These are phyloP conservation scores for Cecidostiba fungosa DNA, from an alignment of 2,888 invertebrate genomes.

Conservation along the genomic window DNA sequence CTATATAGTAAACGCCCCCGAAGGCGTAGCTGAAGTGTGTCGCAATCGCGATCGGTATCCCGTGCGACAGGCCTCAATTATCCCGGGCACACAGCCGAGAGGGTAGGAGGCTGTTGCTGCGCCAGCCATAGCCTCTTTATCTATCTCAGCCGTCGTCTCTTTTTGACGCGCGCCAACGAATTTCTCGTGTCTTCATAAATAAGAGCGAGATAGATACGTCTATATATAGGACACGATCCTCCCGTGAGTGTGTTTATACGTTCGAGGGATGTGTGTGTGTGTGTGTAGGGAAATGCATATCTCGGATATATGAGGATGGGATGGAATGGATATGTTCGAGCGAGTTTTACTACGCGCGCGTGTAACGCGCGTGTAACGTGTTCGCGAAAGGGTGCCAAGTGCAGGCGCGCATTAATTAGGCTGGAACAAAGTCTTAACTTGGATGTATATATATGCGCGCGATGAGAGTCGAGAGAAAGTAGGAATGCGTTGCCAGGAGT, in stretches of 20 bases:
- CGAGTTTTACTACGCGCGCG: not conserved
- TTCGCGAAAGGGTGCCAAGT: not conserved
- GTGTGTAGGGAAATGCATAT: not conserved
- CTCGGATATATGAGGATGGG: not conserved
- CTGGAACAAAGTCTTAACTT: conserved; percentile 27
- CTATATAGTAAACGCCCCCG: not conserved
- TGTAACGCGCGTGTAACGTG: not conserved
- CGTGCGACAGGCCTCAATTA: conserved; percentile 36
- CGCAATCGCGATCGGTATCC: conserved; percentile 16
- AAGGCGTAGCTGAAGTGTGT: conserved; percentile 1
- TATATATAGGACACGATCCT: not conserved
- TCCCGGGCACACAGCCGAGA: not conserved
- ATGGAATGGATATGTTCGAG: conserved; percentile 5
- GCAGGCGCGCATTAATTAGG: conserved; percentile 50
- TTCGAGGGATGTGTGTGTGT: not conserved
- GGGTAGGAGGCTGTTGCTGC: conserved; percentile 1
- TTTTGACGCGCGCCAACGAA: not conserved
- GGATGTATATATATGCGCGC: not conserved
- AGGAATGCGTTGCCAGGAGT: too few species aligned
- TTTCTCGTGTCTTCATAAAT: conserved; percentile 24
- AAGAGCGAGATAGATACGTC: not conserved
- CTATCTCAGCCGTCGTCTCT: not conserved
- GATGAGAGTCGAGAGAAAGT: too few species aligned
- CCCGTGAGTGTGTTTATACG: not conserved
- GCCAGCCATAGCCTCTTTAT: not conserved